A percentile compares a stretch with the other conserved stretches of the same genome.
phyloP scores from a whole-genome alignment of 2,797 vertebrate genomes.

The Micromesistius poutassou region DNA sequence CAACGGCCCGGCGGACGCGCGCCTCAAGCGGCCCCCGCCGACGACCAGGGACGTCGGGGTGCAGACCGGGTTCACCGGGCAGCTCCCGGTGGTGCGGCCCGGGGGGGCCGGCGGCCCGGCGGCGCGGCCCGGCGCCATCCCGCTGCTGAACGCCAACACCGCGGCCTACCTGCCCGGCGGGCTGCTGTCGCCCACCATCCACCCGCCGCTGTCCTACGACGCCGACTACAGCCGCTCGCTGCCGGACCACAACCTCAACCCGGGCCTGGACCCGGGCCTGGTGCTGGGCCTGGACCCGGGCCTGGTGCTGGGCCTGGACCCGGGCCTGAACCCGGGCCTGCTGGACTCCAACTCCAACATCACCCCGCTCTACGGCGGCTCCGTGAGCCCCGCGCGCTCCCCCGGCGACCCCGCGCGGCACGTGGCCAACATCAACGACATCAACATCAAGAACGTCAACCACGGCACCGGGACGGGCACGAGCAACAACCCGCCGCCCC shows the following conservation, averaged over 20 bases:
- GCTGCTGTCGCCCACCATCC: slow-evolving; percentile 60
- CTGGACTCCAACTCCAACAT: slow-evolving; percentile 62
- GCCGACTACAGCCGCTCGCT: slow-evolving; percentile 35
- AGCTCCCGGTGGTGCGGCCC: slow-evolving; percentile 64
- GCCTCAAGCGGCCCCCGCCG: slow-evolving; percentile 51
- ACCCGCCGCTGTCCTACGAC: slow-evolving; percentile 45
- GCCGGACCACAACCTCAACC: slow-evolving; percentile 22
- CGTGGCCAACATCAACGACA: slow-evolving; percentile 37
- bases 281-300: slow-evolving; percentile 12
- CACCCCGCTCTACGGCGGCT: slow-evolving; percentile 18
- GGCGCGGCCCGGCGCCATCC: slow-evolving; percentile 53
- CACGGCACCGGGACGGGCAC: slow-evolving; percentile 10
- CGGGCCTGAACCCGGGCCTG: neutral
- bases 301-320: slow-evolving; percentile 2
- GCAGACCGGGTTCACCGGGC: slow-evolving; percentile 79
- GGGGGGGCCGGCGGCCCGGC: too few species aligned
- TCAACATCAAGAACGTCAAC: slow-evolving; percentile 44
- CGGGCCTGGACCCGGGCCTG: too few species aligned
- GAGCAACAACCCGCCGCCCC: slow-evolving; percentile 50
- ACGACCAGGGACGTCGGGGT: slow-evolving; percentile 77
- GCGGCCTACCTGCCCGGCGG: slow-evolving; percentile 58
- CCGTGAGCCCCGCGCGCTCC: slow-evolving; percentile 47
- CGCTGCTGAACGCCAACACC: slow-evolving; percentile 56
- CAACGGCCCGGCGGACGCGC: slow-evolving; percentile 30
- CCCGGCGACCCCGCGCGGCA: slow-evolving; percentile 48